A percentile compares a stretch with the other conserved stretches of the same genome.
Evolutionary conservation across 2,888 invertebrate species (phyloP).

Genomic region (Drosophila prostipennis): DNA sequence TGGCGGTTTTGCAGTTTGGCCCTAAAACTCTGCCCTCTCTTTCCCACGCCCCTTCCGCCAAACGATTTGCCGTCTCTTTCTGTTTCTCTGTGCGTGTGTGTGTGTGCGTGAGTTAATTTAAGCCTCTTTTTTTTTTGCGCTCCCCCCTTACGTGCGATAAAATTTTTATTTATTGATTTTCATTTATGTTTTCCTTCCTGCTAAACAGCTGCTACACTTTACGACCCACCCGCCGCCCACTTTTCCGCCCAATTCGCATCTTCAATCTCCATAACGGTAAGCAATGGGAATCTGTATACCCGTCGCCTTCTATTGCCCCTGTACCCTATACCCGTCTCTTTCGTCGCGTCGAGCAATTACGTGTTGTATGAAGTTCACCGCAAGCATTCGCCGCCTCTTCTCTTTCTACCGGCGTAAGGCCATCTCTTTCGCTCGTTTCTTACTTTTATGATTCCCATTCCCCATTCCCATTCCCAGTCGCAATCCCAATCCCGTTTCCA

Average conservation of each 20-base stretch:
- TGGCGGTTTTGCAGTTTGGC: constrained; percentile 52
- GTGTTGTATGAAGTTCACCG: constrained; percentile 37
- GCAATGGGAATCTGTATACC: constrained; percentile 27
- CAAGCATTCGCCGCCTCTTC: constrained; percentile 20
- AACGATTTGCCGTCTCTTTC: constrained; percentile 6
- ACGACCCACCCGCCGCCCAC: constrained; percentile 19
- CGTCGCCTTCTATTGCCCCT: constrained; percentile 1
- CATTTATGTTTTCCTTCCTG: constrained; percentile 69
- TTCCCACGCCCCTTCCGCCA: background rate
- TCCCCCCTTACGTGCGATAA: constrained; percentile 51
- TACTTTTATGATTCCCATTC: constrained; percentile 36
- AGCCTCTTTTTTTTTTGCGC: constrained; percentile 4
- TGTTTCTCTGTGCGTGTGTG: constrained; percentile 8
- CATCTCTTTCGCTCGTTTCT: constrained; percentile 10
- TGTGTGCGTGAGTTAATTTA: constrained; percentile 45
- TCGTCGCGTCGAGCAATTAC: constrained; percentile 37
- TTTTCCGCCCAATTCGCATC: constrained; percentile 24
- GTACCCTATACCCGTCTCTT: constrained; percentile 1
- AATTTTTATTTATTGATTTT: constrained; percentile 75
- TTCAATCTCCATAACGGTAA: constrained; percentile 49
- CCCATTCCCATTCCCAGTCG: constrained; percentile 20
- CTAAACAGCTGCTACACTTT: constrained; percentile 72
- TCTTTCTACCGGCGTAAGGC: background rate
- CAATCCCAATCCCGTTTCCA: constrained; percentile 13
- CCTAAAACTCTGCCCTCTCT: constrained; percentile 23